Evolutionary conservation across 2,888 invertebrate species (phyloP).

Genomic region (Spodoptera exigua): DNA sequence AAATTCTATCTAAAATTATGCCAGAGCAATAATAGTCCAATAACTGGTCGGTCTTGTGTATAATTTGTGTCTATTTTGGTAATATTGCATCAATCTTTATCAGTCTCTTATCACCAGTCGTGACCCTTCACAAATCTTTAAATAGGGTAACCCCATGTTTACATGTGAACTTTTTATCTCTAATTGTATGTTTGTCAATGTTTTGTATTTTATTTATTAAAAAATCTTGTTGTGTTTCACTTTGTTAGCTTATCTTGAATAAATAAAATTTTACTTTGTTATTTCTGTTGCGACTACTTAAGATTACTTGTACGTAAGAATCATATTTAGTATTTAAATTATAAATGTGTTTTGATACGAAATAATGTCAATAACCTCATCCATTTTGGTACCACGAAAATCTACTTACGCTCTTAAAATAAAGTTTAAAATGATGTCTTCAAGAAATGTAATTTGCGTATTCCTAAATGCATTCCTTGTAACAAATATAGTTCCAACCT

Average conservation of each 20-base stretch:
- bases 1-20: conserved; percentile 30
- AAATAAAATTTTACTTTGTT: not conserved
- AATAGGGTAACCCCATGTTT: conserved; percentile 43
- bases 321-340: no score
- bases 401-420: no score
- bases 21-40: conserved; percentile 14
- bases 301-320: no score
- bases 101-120: conserved; percentile 60
- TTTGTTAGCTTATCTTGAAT: not conserved
- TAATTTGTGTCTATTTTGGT: conserved; percentile 56
- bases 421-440: no score
- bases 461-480: conserved; percentile 38
- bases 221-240: not conserved
- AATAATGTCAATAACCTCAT: no score
- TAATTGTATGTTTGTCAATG: conserved; percentile 18
- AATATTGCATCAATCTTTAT: conserved; percentile 58
- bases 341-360: no score
- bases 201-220: conserved; percentile 2
- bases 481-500: conserved; percentile 65
- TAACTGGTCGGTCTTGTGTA: conserved; percentile 35
- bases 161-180: conserved; percentile 47
- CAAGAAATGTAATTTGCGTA: conserved; percentile 6
- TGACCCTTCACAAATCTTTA: conserved; percentile 57
- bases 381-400: no score
- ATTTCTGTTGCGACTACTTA: no score